Conservation (phyloP, 2,888 invertebrate genomes). For the Chrysolina oricalcia region DNA sequence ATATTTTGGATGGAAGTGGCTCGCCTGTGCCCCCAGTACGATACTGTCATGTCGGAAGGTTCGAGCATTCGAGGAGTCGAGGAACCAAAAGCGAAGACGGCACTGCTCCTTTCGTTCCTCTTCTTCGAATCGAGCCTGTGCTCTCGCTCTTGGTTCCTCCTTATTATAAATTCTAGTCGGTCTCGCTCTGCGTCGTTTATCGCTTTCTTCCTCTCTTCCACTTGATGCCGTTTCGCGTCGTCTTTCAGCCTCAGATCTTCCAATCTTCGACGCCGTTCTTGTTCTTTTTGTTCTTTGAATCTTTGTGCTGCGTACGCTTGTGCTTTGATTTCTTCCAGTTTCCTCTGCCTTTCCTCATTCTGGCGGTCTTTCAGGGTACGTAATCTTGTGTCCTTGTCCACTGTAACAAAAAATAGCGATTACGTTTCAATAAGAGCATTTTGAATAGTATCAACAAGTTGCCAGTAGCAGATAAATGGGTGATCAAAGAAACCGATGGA, state of each 20-base stretch:
- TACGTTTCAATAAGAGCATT: background rate
- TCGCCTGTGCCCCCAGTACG: conserved; percentile 90
- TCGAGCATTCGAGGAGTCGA: conserved; percentile 92
- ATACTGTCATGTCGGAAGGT: conserved; percentile 84
- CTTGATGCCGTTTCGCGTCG: conserved; percentile 80
- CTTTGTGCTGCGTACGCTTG: conserved; percentile 92
- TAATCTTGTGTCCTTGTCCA: conserved; percentile 79
- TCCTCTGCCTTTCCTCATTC: conserved; percentile 90
- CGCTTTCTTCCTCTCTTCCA: conserved; percentile 91
- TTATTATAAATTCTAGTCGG: conserved; percentile 88
- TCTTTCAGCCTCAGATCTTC: conserved; percentile 88
- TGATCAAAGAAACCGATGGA: background rate
- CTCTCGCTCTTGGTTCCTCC: conserved; percentile 79
- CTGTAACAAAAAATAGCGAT: conserved; percentile 59
- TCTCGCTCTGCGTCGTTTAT: conserved; percentile 93
- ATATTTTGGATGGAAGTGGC: conserved; percentile 94
- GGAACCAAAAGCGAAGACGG: conserved; percentile 92
- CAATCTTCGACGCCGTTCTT: conserved; percentile 86
- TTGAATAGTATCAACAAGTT: background rate
- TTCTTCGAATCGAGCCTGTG: conserved; percentile 82
- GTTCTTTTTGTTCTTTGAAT: conserved; percentile 91
- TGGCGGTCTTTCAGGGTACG: conserved; percentile 88
- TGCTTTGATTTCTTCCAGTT: conserved; percentile 90
- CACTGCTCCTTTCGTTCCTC: conserved; percentile 83
- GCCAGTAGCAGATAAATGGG: background rate